These are phyloP conservation scores for Harmothoe impar DNA, from an alignment of 2,888 invertebrate species.

Conservation along the genomic window DNA sequence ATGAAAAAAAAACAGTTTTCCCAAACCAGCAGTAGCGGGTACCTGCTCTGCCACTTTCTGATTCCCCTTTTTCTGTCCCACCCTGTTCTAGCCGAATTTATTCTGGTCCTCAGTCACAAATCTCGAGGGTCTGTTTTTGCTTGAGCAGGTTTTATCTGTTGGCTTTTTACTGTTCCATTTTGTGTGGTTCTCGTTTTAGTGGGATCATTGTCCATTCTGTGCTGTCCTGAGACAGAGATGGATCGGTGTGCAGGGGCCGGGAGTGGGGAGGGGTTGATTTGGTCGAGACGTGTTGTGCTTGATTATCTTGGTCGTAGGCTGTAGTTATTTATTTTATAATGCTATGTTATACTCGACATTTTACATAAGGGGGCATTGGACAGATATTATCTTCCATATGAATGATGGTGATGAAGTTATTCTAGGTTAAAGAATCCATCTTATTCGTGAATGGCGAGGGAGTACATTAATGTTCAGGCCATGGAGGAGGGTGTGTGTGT, in stretches of 20 bases:
- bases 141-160: not conserved
- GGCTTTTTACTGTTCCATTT: not conserved
- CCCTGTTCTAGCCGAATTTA: not conserved
- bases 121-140: not conserved
- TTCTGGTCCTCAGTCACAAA: not conserved
- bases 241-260: not conserved
- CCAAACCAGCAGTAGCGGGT: too few species aligned
- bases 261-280: not conserved
- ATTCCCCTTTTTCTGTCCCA: not conserved
- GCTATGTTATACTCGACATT: too few species aligned
- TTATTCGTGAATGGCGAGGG: too few species aligned
- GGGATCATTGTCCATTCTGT: constrained; percentile 40
- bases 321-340: too few species aligned
- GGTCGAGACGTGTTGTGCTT: not conserved
- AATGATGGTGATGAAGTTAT: too few species aligned
- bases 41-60: not conserved
- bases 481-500: not conserved
- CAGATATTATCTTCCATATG: too few species aligned
- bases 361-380: too few species aligned
- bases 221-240: not conserved
- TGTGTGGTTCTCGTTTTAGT: not conserved
- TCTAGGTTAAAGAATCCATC: too few species aligned
- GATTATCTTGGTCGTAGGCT: too few species aligned
- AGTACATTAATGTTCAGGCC: too few species aligned
- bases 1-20: too few species aligned